Evolutionary conservation across 2,888 invertebrate species (phyloP), one percentile per base, ranked within the genome.

Genomic region (Aleiodes alternator): DNA sequence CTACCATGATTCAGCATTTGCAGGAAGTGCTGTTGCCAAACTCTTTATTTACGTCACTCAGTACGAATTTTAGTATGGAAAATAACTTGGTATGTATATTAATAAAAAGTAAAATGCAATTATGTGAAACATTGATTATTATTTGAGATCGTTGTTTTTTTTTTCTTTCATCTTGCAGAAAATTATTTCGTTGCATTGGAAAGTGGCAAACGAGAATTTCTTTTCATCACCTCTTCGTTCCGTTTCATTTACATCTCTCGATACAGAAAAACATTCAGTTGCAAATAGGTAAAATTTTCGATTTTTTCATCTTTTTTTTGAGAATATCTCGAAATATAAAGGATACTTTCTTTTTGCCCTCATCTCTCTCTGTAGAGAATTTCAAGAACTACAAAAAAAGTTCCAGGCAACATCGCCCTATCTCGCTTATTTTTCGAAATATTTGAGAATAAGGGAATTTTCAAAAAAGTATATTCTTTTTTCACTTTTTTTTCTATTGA

Each of bases 1-100:
- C 2, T 95, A 94, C 87, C 93, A 93, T 76, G 92, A 93, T 66
- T 93, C 94, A 4, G 91, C 92, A 69, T 96, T 95, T 79, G 94
- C 94, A 7, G 97, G 97, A 0, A 95, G 94, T 57, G 96, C 96
- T 11, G 92, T 97, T 0, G 96, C 97, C 0, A 96, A 95, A 87
- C 92, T 98, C 69, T 94, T 94, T 83, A 94, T 98, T 69, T 94
- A 94, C 85, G 96, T 98, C 4, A 96, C 97, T 0, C 94, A 96
- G 86, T 95, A 95, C 86, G 93, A 94, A 82, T 97, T 93, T 91
- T 95, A 91, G 43, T 9, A 91, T 87, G 12, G 14, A 29, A 29
- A 23, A 64, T 43, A 14, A 16, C 9, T 43, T 43, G 34, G 43
- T 64, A 61, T 43, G 43, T 43, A 11, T 43, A n/a, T n/a, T n/a